phyloP scores from a whole-genome alignment of 2,113 vertebrate species.

The Aphyosemion australe region DNA sequence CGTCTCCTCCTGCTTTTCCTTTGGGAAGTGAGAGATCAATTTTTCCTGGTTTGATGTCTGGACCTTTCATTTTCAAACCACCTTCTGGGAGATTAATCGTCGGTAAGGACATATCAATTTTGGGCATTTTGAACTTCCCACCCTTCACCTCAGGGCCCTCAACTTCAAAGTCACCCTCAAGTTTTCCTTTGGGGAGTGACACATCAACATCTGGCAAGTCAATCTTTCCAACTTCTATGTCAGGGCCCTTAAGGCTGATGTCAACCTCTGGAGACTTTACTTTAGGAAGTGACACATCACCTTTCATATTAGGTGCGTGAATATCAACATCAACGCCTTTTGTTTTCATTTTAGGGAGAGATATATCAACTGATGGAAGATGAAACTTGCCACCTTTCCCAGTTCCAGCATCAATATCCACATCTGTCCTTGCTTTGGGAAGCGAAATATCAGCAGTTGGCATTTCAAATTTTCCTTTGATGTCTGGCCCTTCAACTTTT shows the following conservation, averaged over 20 bases:
- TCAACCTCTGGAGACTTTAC: constrained; percentile 34
- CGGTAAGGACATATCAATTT: constrained; percentile 47
- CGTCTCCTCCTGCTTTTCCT: constrained; percentile 37
- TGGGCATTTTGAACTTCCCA: constrained; percentile 40
- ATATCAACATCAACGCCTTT: constrained; percentile 34
- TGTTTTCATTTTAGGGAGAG: constrained; percentile 65
- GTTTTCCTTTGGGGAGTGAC: constrained; percentile 62
- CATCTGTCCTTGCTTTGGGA: constrained; percentile 17
- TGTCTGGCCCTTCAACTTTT: constrained; percentile 23
- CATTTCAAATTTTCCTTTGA: constrained; percentile 18
- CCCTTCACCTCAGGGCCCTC: constrained; percentile 31
- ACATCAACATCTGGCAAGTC: constrained; percentile 56
- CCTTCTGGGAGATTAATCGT: constrained; percentile 35
- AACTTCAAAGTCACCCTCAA: constrained; percentile 16
- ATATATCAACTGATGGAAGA: constrained; percentile 66
- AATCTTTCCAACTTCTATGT: constrained; percentile 23
- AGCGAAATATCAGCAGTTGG: constrained; percentile 47
- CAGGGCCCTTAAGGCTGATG: background rate
- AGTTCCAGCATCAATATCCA: constrained; percentile 2
- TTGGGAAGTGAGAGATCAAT: constrained; percentile 49
- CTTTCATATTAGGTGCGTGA: constrained; percentile 39
- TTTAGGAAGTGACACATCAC: constrained; percentile 64
- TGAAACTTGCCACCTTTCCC: constrained; percentile 61
- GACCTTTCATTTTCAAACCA: constrained; percentile 26
- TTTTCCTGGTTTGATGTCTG: constrained; percentile 25